phyloP scores from a whole-genome alignment of 2,113 vertebrate species.

The Takifugu flavidus region DNA sequence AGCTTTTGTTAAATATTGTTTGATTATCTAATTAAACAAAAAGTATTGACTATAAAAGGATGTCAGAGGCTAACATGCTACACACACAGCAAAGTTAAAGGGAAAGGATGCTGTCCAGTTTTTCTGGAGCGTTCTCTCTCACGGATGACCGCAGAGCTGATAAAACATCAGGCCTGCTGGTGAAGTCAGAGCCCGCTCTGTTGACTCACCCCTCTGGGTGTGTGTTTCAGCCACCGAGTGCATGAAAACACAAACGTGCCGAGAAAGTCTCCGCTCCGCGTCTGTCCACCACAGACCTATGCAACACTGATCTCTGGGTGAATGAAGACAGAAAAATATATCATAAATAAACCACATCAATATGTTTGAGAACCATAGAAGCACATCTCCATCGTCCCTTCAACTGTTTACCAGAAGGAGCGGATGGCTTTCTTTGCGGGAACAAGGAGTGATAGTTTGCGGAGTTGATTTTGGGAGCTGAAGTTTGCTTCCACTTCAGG shows the following conservation, averaged over 20 bases:
- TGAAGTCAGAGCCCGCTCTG: constrained; percentile 45
- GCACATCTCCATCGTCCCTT: too few species aligned
- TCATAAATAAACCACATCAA: background rate
- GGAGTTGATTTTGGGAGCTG: too few species aligned
- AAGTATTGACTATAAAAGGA: too few species aligned
- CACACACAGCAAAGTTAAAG: background rate
- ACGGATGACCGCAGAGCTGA: constrained; percentile 43
- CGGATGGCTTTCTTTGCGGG: too few species aligned
- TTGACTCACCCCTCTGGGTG: constrained; percentile 47
- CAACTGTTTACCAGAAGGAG: too few species aligned
- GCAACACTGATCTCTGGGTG: too few species aligned
- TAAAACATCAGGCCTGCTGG: constrained; percentile 50
- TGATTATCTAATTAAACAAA: constrained; percentile 6
- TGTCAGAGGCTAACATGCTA: background rate
- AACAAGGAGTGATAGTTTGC: too few species aligned
- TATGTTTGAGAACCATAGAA: background rate
- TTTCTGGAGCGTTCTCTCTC: constrained; percentile 5
- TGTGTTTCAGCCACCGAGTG: constrained; percentile 36
- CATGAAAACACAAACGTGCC: constrained; percentile 27
- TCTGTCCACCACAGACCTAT: too few species aligned
- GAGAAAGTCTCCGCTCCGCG: constrained; percentile 32
- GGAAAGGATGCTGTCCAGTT: constrained; percentile 5
- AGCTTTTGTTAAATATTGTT: background rate
- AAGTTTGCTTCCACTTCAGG: too few species aligned
- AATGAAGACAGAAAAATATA: too few species aligned